A percentile compares a stretch with the other conserved stretches of the same genome.
These are phyloP conservation scores for Philopedon plagiatum DNA, from an alignment of 2,888 invertebrate species.

Conservation along the genomic window DNA sequence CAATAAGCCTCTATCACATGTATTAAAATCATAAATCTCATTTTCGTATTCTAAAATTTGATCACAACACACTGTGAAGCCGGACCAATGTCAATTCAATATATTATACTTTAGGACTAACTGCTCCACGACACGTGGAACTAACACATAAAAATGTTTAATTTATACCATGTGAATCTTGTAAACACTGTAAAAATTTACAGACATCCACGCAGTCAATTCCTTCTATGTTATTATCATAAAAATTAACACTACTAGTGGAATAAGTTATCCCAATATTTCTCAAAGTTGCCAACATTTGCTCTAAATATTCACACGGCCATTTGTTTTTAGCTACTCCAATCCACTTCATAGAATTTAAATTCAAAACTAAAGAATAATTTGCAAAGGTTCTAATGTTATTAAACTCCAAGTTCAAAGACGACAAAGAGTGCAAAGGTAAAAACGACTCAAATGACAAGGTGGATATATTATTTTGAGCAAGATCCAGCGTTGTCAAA, in stretches of 20 bases:
- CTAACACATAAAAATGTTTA: too few species aligned
- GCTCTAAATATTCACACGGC: conserved; percentile 52
- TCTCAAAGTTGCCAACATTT: conserved; percentile 50
- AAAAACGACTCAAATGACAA: conserved; percentile 51
- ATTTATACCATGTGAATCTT: conserved; percentile 38
- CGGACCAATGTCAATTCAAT: too few species aligned
- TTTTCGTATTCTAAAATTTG: too few species aligned
- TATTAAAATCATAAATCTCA: too few species aligned
- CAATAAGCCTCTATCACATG: too few species aligned
- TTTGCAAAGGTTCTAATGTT: conserved; percentile 49
- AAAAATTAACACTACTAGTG: conserved; percentile 29
- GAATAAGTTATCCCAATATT: conserved; percentile 42
- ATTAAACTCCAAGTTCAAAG: conserved; percentile 51
- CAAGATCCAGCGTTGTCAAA: conserved; percentile 50
- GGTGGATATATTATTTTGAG: conserved; percentile 49
- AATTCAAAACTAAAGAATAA: conserved; percentile 40
- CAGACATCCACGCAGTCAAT: conserved; percentile 53
- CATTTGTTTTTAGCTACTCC: conserved; percentile 54
- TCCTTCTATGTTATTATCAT: conserved; percentile 51
- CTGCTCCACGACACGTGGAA: too few species aligned
- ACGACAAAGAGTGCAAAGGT: conserved; percentile 44
- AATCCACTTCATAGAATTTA: conserved; percentile 45
- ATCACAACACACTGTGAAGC: too few species aligned
- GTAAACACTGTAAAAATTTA: conserved; percentile 37
- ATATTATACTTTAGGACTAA: too few species aligned